Percentiles rank a stretch among this genome's conserved stretches.
Conservation (phyloP, 2,888 invertebrate genomes). For the Scelioninae gen. 1 region DNA sequence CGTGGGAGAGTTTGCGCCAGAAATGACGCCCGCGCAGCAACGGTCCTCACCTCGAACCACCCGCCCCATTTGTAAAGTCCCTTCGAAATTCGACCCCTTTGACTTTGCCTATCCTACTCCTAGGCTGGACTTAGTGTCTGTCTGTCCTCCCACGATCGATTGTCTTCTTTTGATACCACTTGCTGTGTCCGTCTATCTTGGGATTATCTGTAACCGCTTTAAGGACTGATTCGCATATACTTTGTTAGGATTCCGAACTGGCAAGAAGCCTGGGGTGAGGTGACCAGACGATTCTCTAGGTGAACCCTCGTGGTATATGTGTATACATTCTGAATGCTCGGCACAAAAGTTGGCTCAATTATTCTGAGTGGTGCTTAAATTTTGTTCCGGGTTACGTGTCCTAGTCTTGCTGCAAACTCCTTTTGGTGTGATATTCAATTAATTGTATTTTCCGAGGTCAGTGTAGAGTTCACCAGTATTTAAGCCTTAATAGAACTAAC, state of each 20-base stretch:
- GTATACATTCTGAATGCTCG: background rate
- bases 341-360: conserved; percentile 10
- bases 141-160: conserved; percentile 52
- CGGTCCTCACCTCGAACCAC: conserved; percentile 71
- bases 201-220: conserved; percentile 57
- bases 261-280: background rate
- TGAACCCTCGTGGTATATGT: background rate
- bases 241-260: conserved; percentile 18
- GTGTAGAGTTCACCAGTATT: background rate
- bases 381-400: background rate
- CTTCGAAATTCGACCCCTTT: conserved; percentile 57
- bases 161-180: conserved; percentile 39
- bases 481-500: too few relatives aligned
- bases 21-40: conserved; percentile 82
- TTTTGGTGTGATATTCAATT: background rate
- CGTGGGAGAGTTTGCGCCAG: conserved; percentile 82
- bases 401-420: background rate
- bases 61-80: conserved; percentile 51
- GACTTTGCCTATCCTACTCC: conserved; percentile 25
- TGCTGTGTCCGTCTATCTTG: conserved; percentile 40
- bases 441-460: background rate
- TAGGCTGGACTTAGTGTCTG: conserved; percentile 58
- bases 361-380: conserved; percentile 2
- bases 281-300: background rate
- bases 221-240: conserved; percentile 48